Evolutionary conservation across 1,140 invertebrate genomes (phyloP), one percentile per base, ranked within the genome.

Genomic region (Sarcophaga bullata): DNA sequence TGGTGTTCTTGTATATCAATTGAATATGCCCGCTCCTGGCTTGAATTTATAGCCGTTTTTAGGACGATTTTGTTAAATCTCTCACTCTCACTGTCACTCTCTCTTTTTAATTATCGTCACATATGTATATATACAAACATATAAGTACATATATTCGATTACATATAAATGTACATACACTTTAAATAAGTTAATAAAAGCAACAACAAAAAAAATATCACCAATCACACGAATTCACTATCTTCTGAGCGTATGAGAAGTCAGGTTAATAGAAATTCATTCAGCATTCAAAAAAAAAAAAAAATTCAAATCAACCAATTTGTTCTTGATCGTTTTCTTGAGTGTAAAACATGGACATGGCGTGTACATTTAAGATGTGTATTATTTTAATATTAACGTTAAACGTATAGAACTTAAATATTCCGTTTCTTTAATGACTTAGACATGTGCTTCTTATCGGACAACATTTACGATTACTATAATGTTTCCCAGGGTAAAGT

Each of bases 401-500:
- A 80, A 80, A 54, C 54, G 46, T 76, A 13, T 80, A 46, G 54
- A 80, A 13, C 37, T 62, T 62, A 52, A 80, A 62, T 80, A 62
- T 80, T 80, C 48, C 17, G 25, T 37, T 37, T 37, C 25, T 37
- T 37, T 37, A 37, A 37, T 58, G 50, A 54, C 68, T 80, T 91
- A 98, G 97, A 95, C 13, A 94, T 94, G 91, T 95, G 95, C 92
- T 91, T 94, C 86, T 94, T 99, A 88, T 94, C 95, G 88, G 93
- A 97, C 91, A 93, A 97, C 92, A 94, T 97, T 92, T 93, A 92
- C 91, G 95, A 96, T 92, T 99, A 98, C 93, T 93, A 94, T 92
- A 99, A 96, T 94, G 95, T 99, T 89, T 94, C 97, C 91, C 98
- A 99, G 93, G 98, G 98, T 92, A 98, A 98, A 94, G 95, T 97